These are phyloP conservation scores for Oxytorus armatus DNA, from an alignment of 2,888 invertebrate species.

Conservation along the genomic window DNA sequence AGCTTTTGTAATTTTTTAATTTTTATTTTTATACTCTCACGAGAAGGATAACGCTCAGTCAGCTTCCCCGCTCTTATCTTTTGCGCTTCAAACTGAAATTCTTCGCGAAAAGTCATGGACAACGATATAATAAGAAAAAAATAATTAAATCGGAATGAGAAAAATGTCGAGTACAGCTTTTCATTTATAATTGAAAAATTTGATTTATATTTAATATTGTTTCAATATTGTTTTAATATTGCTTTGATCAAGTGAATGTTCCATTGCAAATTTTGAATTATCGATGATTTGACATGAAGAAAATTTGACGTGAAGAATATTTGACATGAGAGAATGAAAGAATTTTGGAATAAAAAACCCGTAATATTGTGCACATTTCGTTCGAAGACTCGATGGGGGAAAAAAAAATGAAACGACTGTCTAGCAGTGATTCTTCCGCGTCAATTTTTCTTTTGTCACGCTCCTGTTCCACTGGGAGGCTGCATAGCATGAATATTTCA, in stretches of 20 bases:
- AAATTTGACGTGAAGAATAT: background rate
- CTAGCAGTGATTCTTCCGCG: constrained; percentile 22
- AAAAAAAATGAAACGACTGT: background rate
- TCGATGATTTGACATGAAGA: background rate
- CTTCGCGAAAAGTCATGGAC: too few relatives aligned
- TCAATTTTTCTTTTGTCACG: constrained; percentile 25
- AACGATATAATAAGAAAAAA: too few relatives aligned
- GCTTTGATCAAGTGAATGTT: background rate
- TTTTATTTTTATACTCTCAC: background rate
- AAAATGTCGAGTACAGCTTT: too few relatives aligned
- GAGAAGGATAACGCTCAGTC: background rate
- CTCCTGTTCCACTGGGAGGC: constrained; percentile 5
- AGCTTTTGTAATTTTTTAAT: background rate
- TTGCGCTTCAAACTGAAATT: background rate
- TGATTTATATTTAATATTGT: too few relatives aligned
- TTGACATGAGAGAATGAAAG: background rate
- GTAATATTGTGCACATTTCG: background rate
- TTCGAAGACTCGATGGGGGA: background rate
- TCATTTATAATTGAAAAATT: too few relatives aligned
- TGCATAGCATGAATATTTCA: constrained; percentile 46
- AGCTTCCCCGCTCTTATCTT: background rate
- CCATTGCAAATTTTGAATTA: background rate
- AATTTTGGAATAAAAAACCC: background rate
- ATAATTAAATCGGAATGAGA: too few relatives aligned
- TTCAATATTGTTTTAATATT: too few relatives aligned